These are phyloP conservation scores for Periparus ater DNA, from an alignment of 2,797 vertebrate genomes.

Conservation along the genomic window DNA sequence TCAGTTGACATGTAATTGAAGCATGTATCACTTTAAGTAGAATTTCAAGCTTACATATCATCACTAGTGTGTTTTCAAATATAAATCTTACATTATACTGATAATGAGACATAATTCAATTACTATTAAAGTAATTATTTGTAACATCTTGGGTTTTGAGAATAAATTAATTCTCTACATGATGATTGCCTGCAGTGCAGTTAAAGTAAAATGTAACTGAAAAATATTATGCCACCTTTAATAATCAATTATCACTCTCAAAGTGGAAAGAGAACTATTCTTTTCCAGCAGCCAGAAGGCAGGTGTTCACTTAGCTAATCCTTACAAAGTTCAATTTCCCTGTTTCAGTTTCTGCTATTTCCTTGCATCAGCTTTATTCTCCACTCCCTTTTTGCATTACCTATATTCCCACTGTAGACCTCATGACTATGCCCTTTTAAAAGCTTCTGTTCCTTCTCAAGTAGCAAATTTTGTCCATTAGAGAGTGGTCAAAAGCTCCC, in stretches of 20 bases:
- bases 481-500: background rate
- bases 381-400: background rate
- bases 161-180: conserved; percentile 20
- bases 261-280: background rate
- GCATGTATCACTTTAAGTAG: background rate
- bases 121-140: conserved; percentile 56
- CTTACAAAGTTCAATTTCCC: background rate
- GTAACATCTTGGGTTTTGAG: conserved; percentile 6
- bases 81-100: background rate
- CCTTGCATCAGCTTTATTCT: background rate
- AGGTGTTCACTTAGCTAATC: background rate
- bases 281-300: background rate
- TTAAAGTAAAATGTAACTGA: conserved; percentile 15
- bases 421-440: background rate
- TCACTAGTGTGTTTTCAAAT: background rate
- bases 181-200: background rate
- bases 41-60: background rate
- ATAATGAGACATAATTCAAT: conserved; percentile 45
- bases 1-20: background rate
- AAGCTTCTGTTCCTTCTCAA: background rate
- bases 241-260: conserved; percentile 13
- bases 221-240: background rate
- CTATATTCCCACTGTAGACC: background rate
- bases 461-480: background rate
- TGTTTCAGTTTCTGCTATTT: background rate